Base-by-base conservation (phyloP, 2,113 vertebrate genomes). In the Peucedramus taeniatus region DNA sequence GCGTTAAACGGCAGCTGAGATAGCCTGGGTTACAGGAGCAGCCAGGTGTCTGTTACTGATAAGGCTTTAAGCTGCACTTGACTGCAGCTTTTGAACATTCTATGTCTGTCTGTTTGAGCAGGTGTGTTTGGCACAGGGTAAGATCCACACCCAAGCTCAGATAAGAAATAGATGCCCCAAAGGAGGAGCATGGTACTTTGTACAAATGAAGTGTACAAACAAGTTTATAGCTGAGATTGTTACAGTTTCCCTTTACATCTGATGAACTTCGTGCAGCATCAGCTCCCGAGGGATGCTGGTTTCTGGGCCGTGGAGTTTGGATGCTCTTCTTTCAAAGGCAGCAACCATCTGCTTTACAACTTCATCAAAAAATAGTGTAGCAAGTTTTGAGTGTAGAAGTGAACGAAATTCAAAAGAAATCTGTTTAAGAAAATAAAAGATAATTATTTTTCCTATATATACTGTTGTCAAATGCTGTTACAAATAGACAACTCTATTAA, bases 391-490 rank as follows among this genome's bases (percentile, higher is more conserved):
- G 97, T 99, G 99, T 33, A 99, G 96, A 87, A 99, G 98, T 19
- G 99, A 99, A 50, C 99, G 99, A 86, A 99, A 99, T 97, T 99
- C 99, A 39, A 99, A 99, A 77, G 99, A 99, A 96, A 99, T 97
- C 99, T 99, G 97, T 85, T 60, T 39, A 66, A 86, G 86, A 89
- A 56, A 63, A 80, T 15, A 40, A 15, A 72, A 30, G 45, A 78
- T 2, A 53, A 20, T 33, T 88, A 51, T 7, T 84, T 72, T 60
- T 69, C 21, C 9, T 45, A 4, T 47, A 9, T n/a, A 15, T 39
- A 6, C 10, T 40, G 13, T 22, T 84, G 15, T 20, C 59, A 91
- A 92, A 57, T 69, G 28, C 16, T 71, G 15, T 59, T 71, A 42
- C 11, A 89, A 53, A 42, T 3, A 24, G 26, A n/a, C 11, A 75